Base-by-base conservation (phyloP, 2,797 vertebrate genomes). In the Scleropages formosus region DNA sequence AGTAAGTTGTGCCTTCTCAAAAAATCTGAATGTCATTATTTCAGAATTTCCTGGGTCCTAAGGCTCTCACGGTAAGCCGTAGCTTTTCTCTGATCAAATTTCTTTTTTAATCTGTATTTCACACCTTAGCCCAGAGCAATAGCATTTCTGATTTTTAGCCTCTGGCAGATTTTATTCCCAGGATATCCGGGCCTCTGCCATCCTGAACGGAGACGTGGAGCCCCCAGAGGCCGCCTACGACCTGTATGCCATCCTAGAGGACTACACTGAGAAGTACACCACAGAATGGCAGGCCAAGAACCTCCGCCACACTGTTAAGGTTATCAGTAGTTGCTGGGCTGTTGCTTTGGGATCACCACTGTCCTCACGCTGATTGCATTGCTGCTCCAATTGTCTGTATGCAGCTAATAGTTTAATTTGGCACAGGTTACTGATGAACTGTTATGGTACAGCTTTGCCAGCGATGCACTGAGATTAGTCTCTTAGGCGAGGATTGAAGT, bases 181-280 rank as follows among this genome's bases (percentile, higher is more conserved):
- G 64, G 95, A 97, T 2, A 93, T 98, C 78, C 93, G 96, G 0
- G 97, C 97, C 0, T 95, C 92, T 7, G 89, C 92, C 67, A 97
- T 99, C 81, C 87, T 99, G 73, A 95, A 94, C 70, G 97, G 97
- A 13, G 94, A 95, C 0, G 89, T 95, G 26, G 92, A 94, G 0
- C 95, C 91, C 0, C 95, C 97, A 0, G 22, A 88, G 0, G 94
- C 92, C 53, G 95, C 95, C 4, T 79, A 86, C 46, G 93, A 95
- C 64, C 95, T 99, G 9, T 98, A 98, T 87, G 83, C 90, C 76
- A 89, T 89, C 78, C 90, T 98, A 18, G 89, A 94, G 0, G 87
- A 81, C 27, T 99, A 98, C 86, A 85, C 92, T 0, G 93, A 95
- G 64, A 93, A 94, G 47, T 97, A 97, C 81, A 89, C 93, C 73